phyloP scores from a whole-genome alignment of 2,797 vertebrate species.

The Jordanella pulchra region DNA sequence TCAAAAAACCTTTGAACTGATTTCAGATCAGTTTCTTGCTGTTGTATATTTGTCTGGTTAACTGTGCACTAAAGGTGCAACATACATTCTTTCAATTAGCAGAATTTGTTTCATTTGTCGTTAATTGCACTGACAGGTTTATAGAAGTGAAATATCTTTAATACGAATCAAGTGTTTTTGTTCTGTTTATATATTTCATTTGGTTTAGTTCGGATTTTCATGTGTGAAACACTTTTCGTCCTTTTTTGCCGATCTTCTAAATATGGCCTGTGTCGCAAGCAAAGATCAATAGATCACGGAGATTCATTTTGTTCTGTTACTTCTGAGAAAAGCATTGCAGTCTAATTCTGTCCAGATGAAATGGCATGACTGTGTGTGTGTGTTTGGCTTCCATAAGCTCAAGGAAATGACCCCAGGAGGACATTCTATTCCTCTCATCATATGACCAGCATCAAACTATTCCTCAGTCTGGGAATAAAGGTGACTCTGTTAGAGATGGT shows the following conservation, averaged over 20 bases:
- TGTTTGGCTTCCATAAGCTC: slow-evolving; percentile 7
- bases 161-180: too few relatives aligned
- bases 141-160: not conserved
- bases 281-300: not conserved
- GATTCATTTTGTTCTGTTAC: slow-evolving; percentile 7
- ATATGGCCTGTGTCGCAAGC: too few relatives aligned
- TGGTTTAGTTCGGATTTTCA: too few relatives aligned
- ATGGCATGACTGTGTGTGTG: slow-evolving; percentile 6
- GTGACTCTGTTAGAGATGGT: slow-evolving; percentile 25
- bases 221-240: too few relatives aligned
- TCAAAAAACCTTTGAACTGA: not conserved
- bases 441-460: slow-evolving; percentile 48
- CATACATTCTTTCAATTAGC: not conserved
- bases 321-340: slow-evolving; percentile 15
- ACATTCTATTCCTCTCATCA: slow-evolving; percentile 37
- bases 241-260: too few relatives aligned
- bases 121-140: not conserved
- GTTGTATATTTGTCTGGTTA: not conserved
- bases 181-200: too few relatives aligned
- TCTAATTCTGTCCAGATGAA: slow-evolving; percentile 1
- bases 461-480: slow-evolving; percentile 44
- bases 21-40: not conserved
- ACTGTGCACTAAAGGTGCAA: not conserved
- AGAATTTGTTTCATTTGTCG: not conserved
- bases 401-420: slow-evolving; percentile 27